These are phyloP conservation scores for Dinocampus coccinellae DNA, from an alignment of 2,888 invertebrate genomes.

Conservation along the genomic window DNA sequence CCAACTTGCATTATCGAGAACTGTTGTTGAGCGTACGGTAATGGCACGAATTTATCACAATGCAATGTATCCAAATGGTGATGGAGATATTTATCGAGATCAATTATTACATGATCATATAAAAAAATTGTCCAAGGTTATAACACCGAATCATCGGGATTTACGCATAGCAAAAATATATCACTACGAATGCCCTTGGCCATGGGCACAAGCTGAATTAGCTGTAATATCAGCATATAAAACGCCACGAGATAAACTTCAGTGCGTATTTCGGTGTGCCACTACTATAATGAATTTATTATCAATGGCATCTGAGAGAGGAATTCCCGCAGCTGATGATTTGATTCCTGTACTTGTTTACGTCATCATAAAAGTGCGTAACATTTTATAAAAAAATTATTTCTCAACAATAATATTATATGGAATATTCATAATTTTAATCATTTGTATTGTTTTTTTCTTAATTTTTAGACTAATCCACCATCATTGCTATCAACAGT, in stretches of 20 bases:
- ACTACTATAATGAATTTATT: constrained; percentile 94
- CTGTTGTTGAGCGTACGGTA: constrained; percentile 90
- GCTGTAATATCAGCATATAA: constrained; percentile 90
- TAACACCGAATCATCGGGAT: constrained; percentile 86
- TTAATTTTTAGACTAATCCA: constrained; percentile 84
- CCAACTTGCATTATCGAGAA: constrained; percentile 82
- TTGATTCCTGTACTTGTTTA: constrained; percentile 96
- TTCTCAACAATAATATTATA: neutral
- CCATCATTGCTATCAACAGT: constrained; percentile 93
- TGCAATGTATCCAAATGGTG: constrained; percentile 97
- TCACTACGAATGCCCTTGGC: constrained; percentile 95
- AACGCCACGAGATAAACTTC: constrained; percentile 88
- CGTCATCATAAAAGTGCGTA: constrained; percentile 89
- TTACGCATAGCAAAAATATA: constrained; percentile 85
- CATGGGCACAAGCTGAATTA: constrained; percentile 92
- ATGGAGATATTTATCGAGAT: constrained; percentile 93
- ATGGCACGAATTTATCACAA: constrained; percentile 92
- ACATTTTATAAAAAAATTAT: neutral
- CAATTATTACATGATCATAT: constrained; percentile 91
- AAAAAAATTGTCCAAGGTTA: constrained; percentile 80
- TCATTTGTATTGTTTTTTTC: neutral
- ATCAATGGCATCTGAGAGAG: constrained; percentile 83
- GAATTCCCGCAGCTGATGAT: constrained; percentile 92
- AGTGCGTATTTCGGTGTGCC: constrained; percentile 88
- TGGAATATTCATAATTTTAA: neutral